Base-by-base conservation (phyloP, 2,888 invertebrate species). In the Drosophila phalerata region DNA sequence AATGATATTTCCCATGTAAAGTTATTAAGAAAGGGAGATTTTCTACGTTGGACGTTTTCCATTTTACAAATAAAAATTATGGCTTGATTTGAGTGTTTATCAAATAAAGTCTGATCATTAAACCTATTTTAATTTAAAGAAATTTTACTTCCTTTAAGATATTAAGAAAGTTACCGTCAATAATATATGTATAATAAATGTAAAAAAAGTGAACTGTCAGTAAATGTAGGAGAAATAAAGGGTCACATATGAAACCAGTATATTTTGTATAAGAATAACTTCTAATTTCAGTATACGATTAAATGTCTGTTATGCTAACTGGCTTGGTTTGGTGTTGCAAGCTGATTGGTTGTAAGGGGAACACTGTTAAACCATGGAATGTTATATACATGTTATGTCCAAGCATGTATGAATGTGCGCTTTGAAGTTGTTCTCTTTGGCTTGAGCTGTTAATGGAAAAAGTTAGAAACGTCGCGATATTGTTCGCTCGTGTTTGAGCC, bases 401-500 rank as follows among this genome's bases (percentile, higher is more conserved):
- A 48, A 30, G 13, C 64, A 49, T 49, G 63, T 43, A 19, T 28
- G 48, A 22, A 32, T 37, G 30, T 37, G 22, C n/a, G 15, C 25
- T 38, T n/a, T 28, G 11, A 34, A 55, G 37, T 34, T n/a, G 37
- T 37, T 69, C 68, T 68, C 68, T 47, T 69, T 58, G n/a, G 68
- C 40, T 28, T 58, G 69, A 19, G n/a, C 63, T 56, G 69, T 62
- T 45, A 71, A 51, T 30, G n/a, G 10, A 19, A 22, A 22, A 22
- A 37, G 55, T 40, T 49, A 52, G 45, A 51, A 69, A 52, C 48
- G 49, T 51, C 37, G 25, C 40, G 43, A 38, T 17, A 22, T 15
- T 38, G 60, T 77, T 77, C 64, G 77, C 30, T 70, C 38, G 22
- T 45, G 73, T 77, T 71, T 58, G 77, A 71, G n/a, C 49, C n/a